phyloP scores from a whole-genome alignment of 2,113 vertebrate genomes.

The Cinclus cinclus region DNA sequence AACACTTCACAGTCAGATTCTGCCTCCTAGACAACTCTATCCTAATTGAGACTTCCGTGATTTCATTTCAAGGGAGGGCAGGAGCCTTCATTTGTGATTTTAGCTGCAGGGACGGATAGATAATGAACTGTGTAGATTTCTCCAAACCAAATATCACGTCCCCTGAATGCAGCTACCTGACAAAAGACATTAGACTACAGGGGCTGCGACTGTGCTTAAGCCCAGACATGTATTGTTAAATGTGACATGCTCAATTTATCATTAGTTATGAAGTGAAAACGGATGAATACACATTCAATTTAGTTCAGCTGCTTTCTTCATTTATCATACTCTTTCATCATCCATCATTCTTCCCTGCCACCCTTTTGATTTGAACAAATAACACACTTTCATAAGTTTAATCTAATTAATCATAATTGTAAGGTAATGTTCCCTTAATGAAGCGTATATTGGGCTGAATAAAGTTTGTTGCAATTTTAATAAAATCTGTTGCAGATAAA shows the following conservation, averaged over 20 bases:
- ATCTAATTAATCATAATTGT: slow-evolving; percentile 97
- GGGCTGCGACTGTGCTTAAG: slow-evolving; percentile 80
- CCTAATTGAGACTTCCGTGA: not conserved
- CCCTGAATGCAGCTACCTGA: slow-evolving; percentile 74
- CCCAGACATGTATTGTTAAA: slow-evolving; percentile 89
- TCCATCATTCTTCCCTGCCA: slow-evolving; percentile 87
- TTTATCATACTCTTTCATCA: slow-evolving; percentile 93
- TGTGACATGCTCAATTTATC: slow-evolving; percentile 99
- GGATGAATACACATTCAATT: slow-evolving; percentile 99
- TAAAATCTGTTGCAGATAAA: slow-evolving; percentile 80
- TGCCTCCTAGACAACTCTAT: not conserved
- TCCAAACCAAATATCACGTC: slow-evolving; percentile 67
- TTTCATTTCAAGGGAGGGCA: slow-evolving; percentile 15
- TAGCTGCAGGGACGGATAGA: slow-evolving; percentile 40
- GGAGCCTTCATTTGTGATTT: slow-evolving; percentile 31
- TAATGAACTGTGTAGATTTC: slow-evolving; percentile 47
- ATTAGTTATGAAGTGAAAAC: slow-evolving; percentile 96
- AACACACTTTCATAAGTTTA: slow-evolving; percentile 93
- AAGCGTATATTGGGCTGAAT: slow-evolving; percentile 87
- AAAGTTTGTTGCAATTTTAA: slow-evolving; percentile 87
- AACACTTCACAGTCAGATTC: slow-evolving; percentile 26
- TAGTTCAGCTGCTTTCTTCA: slow-evolving; percentile 97
- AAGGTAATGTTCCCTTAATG: slow-evolving; percentile 96
- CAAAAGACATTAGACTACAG: slow-evolving; percentile 69
- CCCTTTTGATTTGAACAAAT: slow-evolving; percentile 86